Evolutionary conservation across 1,140 invertebrate genomes (phyloP), one percentile per base, ranked within the genome.

Genomic region (Orchesella cincta): DNA sequence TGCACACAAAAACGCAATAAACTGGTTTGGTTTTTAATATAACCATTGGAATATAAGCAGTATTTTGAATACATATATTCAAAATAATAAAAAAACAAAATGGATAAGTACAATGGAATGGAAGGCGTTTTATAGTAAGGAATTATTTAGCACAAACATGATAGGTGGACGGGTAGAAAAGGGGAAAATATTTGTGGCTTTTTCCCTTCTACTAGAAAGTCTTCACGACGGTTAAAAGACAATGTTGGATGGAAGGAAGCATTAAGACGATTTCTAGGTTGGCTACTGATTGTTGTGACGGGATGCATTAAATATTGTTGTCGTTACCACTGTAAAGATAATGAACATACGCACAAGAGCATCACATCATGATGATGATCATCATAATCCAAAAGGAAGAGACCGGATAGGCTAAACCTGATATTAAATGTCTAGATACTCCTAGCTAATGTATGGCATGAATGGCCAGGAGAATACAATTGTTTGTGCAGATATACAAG

Each of bases 1-100:
- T 67, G n/a, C 62, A 67, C 62, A 67, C 62, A 67, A 67, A 67
- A 67, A 67, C 62, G 26, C 31, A 67, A 67, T 67, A 67, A 67
- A 29, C 62, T 67, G 29, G 28, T 67, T 67, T 67, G 62, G 29
- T 12, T 57, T 33, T 26, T 1, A 67, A 67, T 67, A 67, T 31
- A 12, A n/a, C n/a, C n/a, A n/a, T n/a, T n/a, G 26, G 14, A 67
- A 31, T 67, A 31, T n/a, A 3, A 67, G 62, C 26, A 67, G 33
- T 67, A n/a, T 2, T 26, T 57, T 5, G 5, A 57, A 57, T 26
- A 8, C 8, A 18, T 23, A 57, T 16, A 57, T 57, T 18, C 12
- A 57, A 57, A 3, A 57, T 12, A 67, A 67, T 67, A 57, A 57
- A 57, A 46, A n/a, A 57, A 57, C 26, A 23, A 12, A 57, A 57